phyloP scores from a whole-genome alignment of 2,113 vertebrate species.

The Ctenomys sociabilis region DNA sequence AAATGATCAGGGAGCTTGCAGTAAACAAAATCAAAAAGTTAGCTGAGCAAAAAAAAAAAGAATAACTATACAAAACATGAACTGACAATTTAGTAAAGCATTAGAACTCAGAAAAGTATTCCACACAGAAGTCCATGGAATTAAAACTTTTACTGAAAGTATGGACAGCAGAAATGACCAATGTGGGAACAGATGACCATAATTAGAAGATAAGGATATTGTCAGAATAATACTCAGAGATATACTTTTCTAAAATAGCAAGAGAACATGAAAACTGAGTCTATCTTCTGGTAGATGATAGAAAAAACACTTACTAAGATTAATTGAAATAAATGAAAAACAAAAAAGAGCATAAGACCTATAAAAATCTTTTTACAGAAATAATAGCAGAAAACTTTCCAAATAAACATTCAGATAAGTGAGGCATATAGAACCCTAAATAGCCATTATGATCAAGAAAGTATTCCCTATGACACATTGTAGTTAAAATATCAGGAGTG shows the following conservation, averaged over 20 bases:
- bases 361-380: not conserved
- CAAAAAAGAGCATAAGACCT: not conserved
- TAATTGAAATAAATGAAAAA: not conserved
- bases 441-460: not conserved
- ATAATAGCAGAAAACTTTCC: not conserved
- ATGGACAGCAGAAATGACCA: not conserved
- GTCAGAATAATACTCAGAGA: not conserved
- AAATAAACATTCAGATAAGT: not conserved
- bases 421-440: not conserved
- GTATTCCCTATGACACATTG: not conserved
- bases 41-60: not conserved
- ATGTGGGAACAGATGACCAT: not conserved
- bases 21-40: not conserved
- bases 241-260: not conserved
- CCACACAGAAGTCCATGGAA: not conserved
- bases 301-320: not conserved
- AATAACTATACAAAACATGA: not conserved
- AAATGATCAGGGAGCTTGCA: not conserved
- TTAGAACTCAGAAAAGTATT: not conserved
- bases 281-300: not conserved
- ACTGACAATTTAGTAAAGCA: not conserved
- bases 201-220: not conserved
- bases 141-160: not conserved
- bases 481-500: not conserved
- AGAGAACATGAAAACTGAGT: no score